Evolutionary conservation across 2,113 vertebrate genomes (phyloP).

Genomic region (Clarias batrachus): DNA sequence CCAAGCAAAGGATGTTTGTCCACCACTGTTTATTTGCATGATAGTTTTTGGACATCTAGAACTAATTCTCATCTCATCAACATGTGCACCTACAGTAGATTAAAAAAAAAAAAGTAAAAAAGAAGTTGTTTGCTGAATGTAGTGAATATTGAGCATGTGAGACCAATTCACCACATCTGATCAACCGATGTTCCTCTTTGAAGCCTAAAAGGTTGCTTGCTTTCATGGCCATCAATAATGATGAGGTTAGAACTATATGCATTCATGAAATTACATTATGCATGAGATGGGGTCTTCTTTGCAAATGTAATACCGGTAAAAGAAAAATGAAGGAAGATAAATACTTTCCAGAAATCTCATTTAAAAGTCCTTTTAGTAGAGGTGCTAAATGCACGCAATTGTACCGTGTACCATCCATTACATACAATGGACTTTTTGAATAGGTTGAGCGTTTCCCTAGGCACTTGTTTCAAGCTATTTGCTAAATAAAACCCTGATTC

Average conservation of each 20-base stretch:
- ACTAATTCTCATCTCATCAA: neutral
- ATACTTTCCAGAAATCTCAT: neutral
- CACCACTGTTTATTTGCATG: too few species aligned
- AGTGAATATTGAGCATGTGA: conserved; percentile 14
- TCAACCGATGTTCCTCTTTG: conserved; percentile 23
- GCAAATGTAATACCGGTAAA: neutral
- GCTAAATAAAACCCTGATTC: too few species aligned
- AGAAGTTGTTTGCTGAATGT: conserved; percentile 10
- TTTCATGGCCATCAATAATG: conserved; percentile 6
- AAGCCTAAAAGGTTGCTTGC: conserved; percentile 2
- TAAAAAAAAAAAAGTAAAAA: neutral
- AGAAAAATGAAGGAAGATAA: neutral
- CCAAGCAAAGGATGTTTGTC: too few species aligned
- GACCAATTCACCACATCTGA: neutral
- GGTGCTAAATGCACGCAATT: neutral
- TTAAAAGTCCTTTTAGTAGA: neutral
- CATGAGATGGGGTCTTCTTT: neutral
- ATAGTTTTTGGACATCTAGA: neutral
- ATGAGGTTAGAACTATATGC: neutral
- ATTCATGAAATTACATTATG: conserved; percentile 14
- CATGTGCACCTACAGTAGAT: neutral
- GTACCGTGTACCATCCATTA: neutral
- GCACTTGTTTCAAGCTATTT: neutral
- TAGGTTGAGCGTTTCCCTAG: neutral
- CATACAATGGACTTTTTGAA: neutral